These are phyloP conservation scores for Thymelicus sylvestris DNA, from an alignment of 2,888 invertebrate species.

Conservation along the genomic window DNA sequence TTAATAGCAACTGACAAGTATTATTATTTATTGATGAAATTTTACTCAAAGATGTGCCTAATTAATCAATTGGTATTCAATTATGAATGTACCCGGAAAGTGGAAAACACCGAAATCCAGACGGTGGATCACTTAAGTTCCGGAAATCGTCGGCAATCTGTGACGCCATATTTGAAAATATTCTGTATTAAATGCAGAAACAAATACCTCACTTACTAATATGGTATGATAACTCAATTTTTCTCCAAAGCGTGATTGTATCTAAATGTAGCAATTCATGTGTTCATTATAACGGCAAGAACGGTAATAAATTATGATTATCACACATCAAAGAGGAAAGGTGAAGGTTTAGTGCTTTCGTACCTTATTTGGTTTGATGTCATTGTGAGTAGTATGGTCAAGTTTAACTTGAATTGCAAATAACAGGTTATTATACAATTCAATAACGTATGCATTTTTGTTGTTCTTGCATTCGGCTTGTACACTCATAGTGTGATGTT, in stretches of 20 bases:
- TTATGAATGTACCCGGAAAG: no score
- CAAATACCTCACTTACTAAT: constrained; percentile 8
- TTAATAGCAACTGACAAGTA: no score
- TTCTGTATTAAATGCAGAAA: neutral
- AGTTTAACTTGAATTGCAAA: constrained; percentile 27
- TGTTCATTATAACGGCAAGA: constrained; percentile 18
- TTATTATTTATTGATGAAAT: no score
- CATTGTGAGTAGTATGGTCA: constrained; percentile 20
- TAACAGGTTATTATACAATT: neutral
- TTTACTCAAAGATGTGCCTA: no score
- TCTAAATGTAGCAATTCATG: constrained; percentile 22
- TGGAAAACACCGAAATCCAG: no score
- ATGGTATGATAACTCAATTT: constrained; percentile 33
- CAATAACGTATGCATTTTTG: neutral
- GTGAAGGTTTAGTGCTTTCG: constrained; percentile 27
- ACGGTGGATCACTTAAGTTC: neutral
- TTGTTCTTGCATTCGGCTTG: neutral
- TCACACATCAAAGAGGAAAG: constrained; percentile 17
- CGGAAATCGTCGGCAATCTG: neutral
- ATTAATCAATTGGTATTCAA: no score
- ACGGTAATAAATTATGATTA: constrained; percentile 27
- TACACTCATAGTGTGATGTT: no score
- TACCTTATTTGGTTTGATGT: constrained; percentile 17
- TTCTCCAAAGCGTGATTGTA: constrained; percentile 20
- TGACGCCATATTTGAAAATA: constrained; percentile 7